Base-by-base conservation (phyloP, 2,113 vertebrate species). In the Proterorhinus semilunaris region DNA sequence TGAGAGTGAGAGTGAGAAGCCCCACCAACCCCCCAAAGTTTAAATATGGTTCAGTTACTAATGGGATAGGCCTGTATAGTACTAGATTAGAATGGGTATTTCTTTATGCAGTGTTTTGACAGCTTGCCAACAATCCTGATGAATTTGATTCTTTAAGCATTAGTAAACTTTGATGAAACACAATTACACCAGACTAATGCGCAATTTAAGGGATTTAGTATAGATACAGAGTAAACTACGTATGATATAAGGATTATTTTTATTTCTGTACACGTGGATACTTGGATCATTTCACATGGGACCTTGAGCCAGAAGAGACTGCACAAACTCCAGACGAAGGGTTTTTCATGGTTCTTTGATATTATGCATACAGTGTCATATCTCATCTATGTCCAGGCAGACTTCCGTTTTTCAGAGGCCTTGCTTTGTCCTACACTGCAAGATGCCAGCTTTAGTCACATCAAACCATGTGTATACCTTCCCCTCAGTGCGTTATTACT, bases 311-410 rank as follows among this genome's bases (percentile, higher is more conserved):
- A 78, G 82, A 85, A 82, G 65, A 80, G 67, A 55, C 76, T 70
- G 63, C 54, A 74, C 80, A 75, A 61, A 79, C 70, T 85, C 66
- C 68, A 84, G 11, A 76, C 84, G 80, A 83, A 85, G 80, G 69
- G 67, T 55, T 80, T 82, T 81, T 85, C 76, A 81, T 87, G 82
- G 55, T 80, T 59, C 47, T 72, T 64, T 87, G 76, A 72, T 66
- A 55, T 77, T n/a, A 52, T 66, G 67, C 66, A 74, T 58, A 72
- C 47, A 8, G 64, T 82, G 84, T 88, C 84, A 73, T 75, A 87
- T 74, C 77, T 85, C 73, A 85, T 89, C 84, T 82, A 79, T 73
- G 71, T 80, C 73, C 86, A 78, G 70, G 79, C 84, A 36, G 27
- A 36, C 27, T 36, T 83, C 81, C 86, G 78, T 88, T 58, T 71